Conservation (phyloP, 53 echinoderm and acorn worm genomes). For the Crossaster papposus region DNA sequence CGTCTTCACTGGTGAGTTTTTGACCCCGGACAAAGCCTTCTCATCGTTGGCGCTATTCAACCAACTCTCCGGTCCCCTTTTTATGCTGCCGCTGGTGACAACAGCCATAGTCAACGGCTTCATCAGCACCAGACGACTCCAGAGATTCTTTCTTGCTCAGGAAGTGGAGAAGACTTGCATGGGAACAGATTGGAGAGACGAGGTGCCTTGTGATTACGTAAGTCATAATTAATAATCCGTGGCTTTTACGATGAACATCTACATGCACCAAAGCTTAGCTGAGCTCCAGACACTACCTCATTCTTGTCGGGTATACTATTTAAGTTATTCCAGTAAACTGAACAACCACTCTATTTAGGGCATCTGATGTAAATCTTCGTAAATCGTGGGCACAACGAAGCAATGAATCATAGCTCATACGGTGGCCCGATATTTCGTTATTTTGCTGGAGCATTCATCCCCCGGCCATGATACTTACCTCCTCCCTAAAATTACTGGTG, state of each 20-base stretch:
- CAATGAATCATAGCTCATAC: too few species aligned
- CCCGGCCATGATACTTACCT: too few species aligned
- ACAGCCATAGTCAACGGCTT: conserved; percentile 42
- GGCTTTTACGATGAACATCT: background rate
- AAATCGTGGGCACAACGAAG: too few species aligned
- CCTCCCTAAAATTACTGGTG: too few species aligned
- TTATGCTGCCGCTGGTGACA: conserved; percentile 59
- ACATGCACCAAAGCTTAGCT: too few species aligned
- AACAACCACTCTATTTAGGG: too few species aligned
- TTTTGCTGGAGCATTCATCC: too few species aligned
- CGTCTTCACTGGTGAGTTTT: conserved; percentile 61
- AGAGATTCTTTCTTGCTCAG: conserved; percentile 57
- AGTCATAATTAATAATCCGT: background rate
- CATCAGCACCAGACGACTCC: conserved; percentile 62
- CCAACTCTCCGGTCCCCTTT: conserved; percentile 81
- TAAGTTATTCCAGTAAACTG: too few species aligned
- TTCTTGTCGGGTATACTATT: too few species aligned
- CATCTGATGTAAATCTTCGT: too few species aligned
- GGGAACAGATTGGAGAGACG: conserved; percentile 30
- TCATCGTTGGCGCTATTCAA: conserved; percentile 91
- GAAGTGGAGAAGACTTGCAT: conserved; percentile 69
- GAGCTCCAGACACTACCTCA: too few species aligned
- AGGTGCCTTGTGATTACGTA: background rate
- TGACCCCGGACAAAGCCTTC: conserved; percentile 92
- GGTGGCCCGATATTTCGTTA: too few species aligned